These are phyloP conservation scores for Margarornis squamiger DNA, from an alignment of 2,797 vertebrate species.

Conservation along the genomic window DNA sequence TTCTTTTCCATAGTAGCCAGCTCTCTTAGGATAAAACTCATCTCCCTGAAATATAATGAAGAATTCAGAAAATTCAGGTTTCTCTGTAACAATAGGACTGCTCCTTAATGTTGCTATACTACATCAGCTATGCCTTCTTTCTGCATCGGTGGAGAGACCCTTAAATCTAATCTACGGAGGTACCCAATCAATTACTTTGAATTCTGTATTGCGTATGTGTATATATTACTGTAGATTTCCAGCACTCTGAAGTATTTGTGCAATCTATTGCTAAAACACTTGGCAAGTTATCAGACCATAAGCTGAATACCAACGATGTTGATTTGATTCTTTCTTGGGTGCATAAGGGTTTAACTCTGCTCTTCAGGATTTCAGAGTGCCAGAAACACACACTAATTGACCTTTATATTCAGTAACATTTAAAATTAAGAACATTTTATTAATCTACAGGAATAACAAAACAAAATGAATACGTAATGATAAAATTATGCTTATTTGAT, in stretches of 20 bases:
- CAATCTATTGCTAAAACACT: constrained; percentile 62
- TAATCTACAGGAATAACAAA: constrained; percentile 17
- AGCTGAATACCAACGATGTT: constrained; percentile 62
- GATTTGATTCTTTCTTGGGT: constrained; percentile 56
- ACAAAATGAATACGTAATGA: background rate
- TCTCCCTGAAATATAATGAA: constrained; percentile 15
- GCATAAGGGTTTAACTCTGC: constrained; percentile 21
- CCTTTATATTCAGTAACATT: constrained; percentile 23
- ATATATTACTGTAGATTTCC: background rate
- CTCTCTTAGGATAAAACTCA: constrained; percentile 39
- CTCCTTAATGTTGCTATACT: background rate
- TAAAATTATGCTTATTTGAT: background rate
- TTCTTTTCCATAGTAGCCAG: background rate
- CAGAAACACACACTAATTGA: constrained; percentile 31
- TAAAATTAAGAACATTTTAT: constrained; percentile 37
- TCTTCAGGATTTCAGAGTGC: constrained; percentile 47
- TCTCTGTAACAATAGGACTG: constrained; percentile 13
- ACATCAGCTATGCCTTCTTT: constrained; percentile 21
- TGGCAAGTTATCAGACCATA: constrained; percentile 58
- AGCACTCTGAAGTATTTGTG: constrained; percentile 22
- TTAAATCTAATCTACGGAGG: constrained; percentile 33
- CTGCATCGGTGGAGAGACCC: constrained; percentile 11
- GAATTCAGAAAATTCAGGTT: constrained; percentile 22
- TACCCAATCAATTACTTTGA: background rate
- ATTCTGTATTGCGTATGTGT: constrained; percentile 10